Percentiles rank a stretch among this genome's conserved stretches.
phyloP scores from a whole-genome alignment of 1,140 invertebrate species.

The Catajapyx aquilonaris region DNA sequence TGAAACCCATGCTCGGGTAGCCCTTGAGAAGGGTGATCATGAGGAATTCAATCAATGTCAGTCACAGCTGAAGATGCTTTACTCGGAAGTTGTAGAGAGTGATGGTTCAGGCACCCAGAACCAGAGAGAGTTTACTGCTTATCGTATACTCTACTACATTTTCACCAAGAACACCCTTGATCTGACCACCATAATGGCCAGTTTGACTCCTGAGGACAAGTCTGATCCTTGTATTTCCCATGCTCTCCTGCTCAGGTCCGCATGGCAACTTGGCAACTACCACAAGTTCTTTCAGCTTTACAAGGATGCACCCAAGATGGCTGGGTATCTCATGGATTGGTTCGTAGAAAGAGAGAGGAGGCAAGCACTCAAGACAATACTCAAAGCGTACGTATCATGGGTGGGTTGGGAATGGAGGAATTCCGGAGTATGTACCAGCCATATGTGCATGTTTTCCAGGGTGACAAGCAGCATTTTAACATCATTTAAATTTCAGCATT shows the following conservation, averaged over 20 bases:
- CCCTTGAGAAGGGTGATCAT: slow-evolving; percentile 90
- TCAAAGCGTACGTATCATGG: slow-evolving; percentile 76
- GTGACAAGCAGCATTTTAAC: no score
- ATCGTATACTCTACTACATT: slow-evolving; percentile 89
- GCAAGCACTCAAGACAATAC: slow-evolving; percentile 66
- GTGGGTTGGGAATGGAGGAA: slow-evolving; percentile 2
- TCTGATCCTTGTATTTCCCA: slow-evolving; percentile 64
- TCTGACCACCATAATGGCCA: slow-evolving; percentile 71
- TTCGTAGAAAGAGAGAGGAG: slow-evolving; percentile 84
- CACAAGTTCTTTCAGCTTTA: slow-evolving; percentile 82
- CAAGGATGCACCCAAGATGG: slow-evolving; percentile 70
- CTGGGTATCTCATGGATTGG: slow-evolving; percentile 92
- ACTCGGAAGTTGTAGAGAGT: no score
- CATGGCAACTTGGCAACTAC: slow-evolving; percentile 81
- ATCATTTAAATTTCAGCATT: no score
- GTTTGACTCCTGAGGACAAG: slow-evolving; percentile 53
- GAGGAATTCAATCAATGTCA: slow-evolving; percentile 99
- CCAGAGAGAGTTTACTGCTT: slow-evolving; percentile 77
- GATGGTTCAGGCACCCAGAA: slow-evolving; percentile 33
- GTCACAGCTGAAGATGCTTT: slow-evolving; percentile 86
- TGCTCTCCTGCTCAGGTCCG: slow-evolving; percentile 64
- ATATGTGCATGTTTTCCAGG: no score
- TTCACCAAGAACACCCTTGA: slow-evolving; percentile 91
- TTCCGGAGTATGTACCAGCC: no score
- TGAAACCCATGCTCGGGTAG: slow-evolving; percentile 92